Evolutionary conservation across 2,888 invertebrate genomes (phyloP).

Genomic region (Drosophila setosimentum): DNA sequence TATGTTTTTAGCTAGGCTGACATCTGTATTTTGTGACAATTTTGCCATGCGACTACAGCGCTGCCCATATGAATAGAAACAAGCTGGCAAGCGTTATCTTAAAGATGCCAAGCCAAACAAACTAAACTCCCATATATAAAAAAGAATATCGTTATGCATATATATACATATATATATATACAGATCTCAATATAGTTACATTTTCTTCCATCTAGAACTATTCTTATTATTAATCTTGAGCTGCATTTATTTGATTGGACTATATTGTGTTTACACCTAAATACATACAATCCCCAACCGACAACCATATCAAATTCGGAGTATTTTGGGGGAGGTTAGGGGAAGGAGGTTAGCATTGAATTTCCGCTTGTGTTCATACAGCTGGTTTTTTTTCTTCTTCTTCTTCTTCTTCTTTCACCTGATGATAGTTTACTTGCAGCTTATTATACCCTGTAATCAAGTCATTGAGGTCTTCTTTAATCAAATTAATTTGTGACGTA

Average conservation of each 20-base stretch:
- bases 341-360: slow-evolving; percentile 19
- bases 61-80: slow-evolving; percentile 11
- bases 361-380: slow-evolving; percentile 47
- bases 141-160: neutral
- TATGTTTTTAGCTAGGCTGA: neutral
- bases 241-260: slow-evolving; percentile 9
- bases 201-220: neutral
- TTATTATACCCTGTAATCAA: slow-evolving; percentile 21
- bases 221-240: neutral
- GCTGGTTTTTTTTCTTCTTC: slow-evolving; percentile 25
- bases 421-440: neutral
- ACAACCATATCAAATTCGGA: neutral
- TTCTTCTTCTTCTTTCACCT: slow-evolving; percentile 21
- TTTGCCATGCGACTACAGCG: slow-evolving; percentile 5
- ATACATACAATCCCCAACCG: neutral
- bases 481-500: neutral
- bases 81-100: neutral
- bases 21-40: neutral
- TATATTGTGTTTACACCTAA: slow-evolving; percentile 10
- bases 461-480: neutral
- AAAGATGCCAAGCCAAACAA: neutral
- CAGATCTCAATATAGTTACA: neutral
- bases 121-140: neutral
- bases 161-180: neutral
- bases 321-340: neutral